A percentile compares a stretch with the other conserved stretches of the same genome.
phyloP scores from a whole-genome alignment of 2,888 invertebrate species.

The Tholera decimalis region DNA sequence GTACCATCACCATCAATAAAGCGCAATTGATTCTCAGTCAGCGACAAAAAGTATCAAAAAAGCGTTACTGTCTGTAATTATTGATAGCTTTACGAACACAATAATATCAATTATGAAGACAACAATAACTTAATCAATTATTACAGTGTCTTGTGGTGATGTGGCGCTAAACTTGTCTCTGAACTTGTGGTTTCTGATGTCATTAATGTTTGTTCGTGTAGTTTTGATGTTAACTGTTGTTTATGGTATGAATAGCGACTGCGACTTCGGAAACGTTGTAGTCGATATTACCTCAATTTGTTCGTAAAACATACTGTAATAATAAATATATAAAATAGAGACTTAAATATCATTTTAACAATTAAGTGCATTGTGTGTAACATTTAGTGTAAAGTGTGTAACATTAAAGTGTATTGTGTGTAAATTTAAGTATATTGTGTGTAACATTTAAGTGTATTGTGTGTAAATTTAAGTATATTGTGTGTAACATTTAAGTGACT shows the following conservation, averaged over 20 bases:
- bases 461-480: too few relatives aligned
- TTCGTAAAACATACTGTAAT: too few relatives aligned
- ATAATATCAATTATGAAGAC: conserved; percentile 15
- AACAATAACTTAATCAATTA: conserved; percentile 35
- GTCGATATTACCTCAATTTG: too few relatives aligned
- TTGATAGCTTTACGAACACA: conserved; percentile 39
- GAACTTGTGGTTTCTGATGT: not conserved
- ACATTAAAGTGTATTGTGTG: too few relatives aligned
- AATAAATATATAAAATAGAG: too few relatives aligned
- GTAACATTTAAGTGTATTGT: too few relatives aligned
- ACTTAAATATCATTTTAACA: too few relatives aligned
- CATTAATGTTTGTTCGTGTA: not conserved
- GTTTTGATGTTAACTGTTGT: not conserved
- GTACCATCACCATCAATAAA: not conserved
- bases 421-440: too few relatives aligned
- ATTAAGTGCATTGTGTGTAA: too few relatives aligned
- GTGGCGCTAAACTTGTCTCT: conserved; percentile 8
- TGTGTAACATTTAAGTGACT: too few relatives aligned
- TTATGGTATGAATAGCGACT: not conserved
- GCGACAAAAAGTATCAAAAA: not conserved
- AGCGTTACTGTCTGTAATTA: conserved; percentile 11
- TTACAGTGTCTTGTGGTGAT: conserved; percentile 8
- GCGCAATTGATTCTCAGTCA: not conserved
- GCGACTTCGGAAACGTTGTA: too few relatives aligned
- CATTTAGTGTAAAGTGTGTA: too few relatives aligned